phyloP scores from a whole-genome alignment of 2,888 invertebrate genomes.

The Scaptodrosophila latifasciaeformis region DNA sequence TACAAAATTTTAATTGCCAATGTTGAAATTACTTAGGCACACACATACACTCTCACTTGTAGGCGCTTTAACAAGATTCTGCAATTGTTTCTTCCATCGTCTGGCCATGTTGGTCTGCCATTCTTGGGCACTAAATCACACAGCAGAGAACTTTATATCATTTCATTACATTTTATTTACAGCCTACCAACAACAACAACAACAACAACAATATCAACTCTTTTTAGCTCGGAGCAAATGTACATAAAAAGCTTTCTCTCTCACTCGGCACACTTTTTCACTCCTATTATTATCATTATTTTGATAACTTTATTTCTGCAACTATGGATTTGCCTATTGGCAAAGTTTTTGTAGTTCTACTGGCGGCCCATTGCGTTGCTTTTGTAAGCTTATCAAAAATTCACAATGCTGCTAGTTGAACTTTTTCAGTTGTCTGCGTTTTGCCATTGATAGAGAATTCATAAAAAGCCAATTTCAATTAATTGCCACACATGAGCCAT shows the following conservation, averaged over 20 bases:
- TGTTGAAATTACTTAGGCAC: constrained; percentile 60
- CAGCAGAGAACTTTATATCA: constrained; percentile 47
- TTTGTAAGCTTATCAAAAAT: constrained; percentile 29
- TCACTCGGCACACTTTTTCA: constrained; percentile 6
- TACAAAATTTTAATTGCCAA: constrained; percentile 71
- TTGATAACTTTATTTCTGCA: constrained; percentile 18
- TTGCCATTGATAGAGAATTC: neutral
- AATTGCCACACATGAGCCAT: constrained; percentile 39
- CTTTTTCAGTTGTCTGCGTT: constrained; percentile 2
- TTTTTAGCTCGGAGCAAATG: too few relatives aligned
- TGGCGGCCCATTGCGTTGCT: too few relatives aligned
- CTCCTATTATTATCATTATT: neutral
- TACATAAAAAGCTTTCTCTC: too few relatives aligned
- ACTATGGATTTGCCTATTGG: constrained; percentile 20
- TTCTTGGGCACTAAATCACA: constrained; percentile 1
- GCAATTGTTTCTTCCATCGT: constrained; percentile 41
- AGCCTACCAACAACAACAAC: constrained; percentile 40
- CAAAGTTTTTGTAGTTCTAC: constrained; percentile 10
- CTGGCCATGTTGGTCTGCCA: constrained; percentile 12
- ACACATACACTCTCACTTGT: constrained; percentile 9
- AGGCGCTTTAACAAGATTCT: constrained; percentile 43
- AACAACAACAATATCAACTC: too few relatives aligned
- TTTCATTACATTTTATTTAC: constrained; percentile 67
- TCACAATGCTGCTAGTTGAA: constrained; percentile 8
- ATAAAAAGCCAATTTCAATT: constrained; percentile 49